phyloP scores from a whole-genome alignment of 2,113 vertebrate genomes.

The Morone saxatilis region DNA sequence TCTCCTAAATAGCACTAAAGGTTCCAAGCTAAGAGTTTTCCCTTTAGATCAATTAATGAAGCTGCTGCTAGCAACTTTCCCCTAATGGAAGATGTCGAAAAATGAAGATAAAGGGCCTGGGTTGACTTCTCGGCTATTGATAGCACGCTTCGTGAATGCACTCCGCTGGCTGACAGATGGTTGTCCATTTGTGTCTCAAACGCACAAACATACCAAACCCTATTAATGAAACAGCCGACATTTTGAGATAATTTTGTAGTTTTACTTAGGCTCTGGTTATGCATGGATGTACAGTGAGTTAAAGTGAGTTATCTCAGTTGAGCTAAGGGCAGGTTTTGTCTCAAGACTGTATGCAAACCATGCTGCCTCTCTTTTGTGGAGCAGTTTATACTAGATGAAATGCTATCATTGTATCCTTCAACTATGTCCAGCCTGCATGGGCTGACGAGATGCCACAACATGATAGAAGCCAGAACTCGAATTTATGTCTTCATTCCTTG shows the following conservation, averaged over 20 bases:
- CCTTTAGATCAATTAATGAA: constrained; percentile 20
- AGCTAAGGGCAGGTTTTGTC: too few species aligned
- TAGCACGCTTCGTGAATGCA: not conserved
- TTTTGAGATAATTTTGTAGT: not conserved
- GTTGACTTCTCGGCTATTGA: not conserved
- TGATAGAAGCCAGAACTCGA: too few species aligned
- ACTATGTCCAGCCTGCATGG: too few species aligned
- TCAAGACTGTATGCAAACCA: too few species aligned
- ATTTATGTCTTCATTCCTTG: too few species aligned
- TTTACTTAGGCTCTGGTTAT: not conserved
- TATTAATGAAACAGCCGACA: not conserved
- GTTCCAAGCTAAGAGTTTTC: not conserved
- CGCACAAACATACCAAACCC: not conserved
- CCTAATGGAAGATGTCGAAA: not conserved
- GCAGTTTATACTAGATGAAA: too few species aligned
- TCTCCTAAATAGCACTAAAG: constrained; percentile 15
- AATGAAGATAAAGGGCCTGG: not conserved
- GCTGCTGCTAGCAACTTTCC: not conserved
- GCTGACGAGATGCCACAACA: too few species aligned
- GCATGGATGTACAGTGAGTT: not conserved
- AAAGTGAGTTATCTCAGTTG: too few species aligned
- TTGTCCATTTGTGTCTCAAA: not conserved
- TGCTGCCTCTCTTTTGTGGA: too few species aligned
- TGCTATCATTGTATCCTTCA: too few species aligned
- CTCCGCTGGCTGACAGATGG: not conserved